phyloP scores from a whole-genome alignment of 64 coral and sea anemone genomes.

The Porites australiensis region DNA sequence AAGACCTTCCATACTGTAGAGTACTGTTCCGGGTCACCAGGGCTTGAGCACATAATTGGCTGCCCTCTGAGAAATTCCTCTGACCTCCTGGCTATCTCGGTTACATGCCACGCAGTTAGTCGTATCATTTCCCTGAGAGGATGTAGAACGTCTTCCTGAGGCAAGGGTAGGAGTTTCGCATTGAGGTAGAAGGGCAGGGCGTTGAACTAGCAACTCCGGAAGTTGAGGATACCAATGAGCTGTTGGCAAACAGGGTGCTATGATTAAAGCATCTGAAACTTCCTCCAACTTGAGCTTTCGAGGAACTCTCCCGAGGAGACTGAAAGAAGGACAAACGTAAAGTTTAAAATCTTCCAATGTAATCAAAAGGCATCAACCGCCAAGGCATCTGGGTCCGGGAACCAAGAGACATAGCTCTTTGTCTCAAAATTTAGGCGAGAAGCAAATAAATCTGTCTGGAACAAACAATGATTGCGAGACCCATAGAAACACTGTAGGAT shows the following conservation, averaged over 20 bases:
- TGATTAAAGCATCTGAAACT: conserved; percentile 21
- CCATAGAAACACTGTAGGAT: conserved; percentile 35
- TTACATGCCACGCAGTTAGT: conserved; percentile 67
- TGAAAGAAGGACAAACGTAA: conserved; percentile 74
- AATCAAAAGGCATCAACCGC: conserved; percentile 61
- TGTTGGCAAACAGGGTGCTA: conserved; percentile 68
- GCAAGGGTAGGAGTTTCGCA: conserved; percentile 30
- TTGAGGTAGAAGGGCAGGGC: conserved; percentile 52
- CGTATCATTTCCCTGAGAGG: conserved; percentile 38
- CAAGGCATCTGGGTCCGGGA: conserved; percentile 40
- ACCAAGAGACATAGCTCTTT: conserved; percentile 52
- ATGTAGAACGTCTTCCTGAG: conserved; percentile 33
- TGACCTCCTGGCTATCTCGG: background rate
- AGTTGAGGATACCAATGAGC: conserved; percentile 57
- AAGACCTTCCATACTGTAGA: conserved; percentile 57
- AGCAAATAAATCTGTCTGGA: conserved; percentile 56
- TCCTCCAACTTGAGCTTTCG: conserved; percentile 3
- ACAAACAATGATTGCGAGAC: conserved; percentile 10
- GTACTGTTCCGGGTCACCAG: conserved; percentile 63
- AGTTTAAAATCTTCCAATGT: conserved; percentile 39
- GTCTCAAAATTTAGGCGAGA: conserved; percentile 48
- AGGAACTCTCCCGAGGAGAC: conserved; percentile 30
- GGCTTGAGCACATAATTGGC: conserved; percentile 64
- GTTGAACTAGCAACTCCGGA: conserved; percentile 36
- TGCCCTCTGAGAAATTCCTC: conserved; percentile 64